These are phyloP conservation scores for Automeris io DNA, from an alignment of 2,888 invertebrate genomes.

Conservation along the genomic window DNA sequence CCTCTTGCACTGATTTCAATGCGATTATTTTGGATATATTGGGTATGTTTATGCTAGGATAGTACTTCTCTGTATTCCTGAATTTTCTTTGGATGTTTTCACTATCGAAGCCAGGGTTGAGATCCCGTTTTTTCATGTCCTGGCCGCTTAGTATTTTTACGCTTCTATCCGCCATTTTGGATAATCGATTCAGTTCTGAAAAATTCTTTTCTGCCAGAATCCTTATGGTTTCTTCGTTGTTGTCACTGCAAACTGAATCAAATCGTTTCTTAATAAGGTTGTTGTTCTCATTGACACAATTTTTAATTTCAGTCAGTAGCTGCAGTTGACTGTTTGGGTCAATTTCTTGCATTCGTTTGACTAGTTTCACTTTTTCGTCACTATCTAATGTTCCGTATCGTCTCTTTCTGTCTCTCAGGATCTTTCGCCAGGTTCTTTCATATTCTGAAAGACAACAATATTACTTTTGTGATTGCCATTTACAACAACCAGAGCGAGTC, in stretches of 20 bases:
- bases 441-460: conserved; percentile 60
- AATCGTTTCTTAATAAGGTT: conserved; percentile 61
- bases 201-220: conserved; percentile 65
- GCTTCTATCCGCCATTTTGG: conserved; percentile 67
- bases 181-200: conserved; percentile 58
- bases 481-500: too few species aligned
- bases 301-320: conserved; percentile 62
- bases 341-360: conserved; percentile 27
- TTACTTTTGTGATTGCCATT: not conserved
- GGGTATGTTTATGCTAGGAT: conserved; percentile 57
- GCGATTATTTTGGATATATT: conserved; percentile 60
- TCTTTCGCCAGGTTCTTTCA: conserved; percentile 80
- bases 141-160: conserved; percentile 60
- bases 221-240: conserved; percentile 48
- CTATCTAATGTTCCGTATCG: conserved; percentile 58
- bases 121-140: conserved; percentile 47
- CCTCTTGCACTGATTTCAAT: conserved; percentile 41
- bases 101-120: conserved; percentile 62
- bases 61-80: conserved; percentile 28
- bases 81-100: conserved; percentile 49
- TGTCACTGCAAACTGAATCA: conserved; percentile 30
- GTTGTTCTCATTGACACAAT: conserved; percentile 62
- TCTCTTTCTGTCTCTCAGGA: conserved; percentile 79
- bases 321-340: conserved; percentile 51
- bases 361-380: conserved; percentile 18